phyloP scores from a whole-genome alignment of 1,140 invertebrate genomes.

The Caenorhabditis briggsae region DNA sequence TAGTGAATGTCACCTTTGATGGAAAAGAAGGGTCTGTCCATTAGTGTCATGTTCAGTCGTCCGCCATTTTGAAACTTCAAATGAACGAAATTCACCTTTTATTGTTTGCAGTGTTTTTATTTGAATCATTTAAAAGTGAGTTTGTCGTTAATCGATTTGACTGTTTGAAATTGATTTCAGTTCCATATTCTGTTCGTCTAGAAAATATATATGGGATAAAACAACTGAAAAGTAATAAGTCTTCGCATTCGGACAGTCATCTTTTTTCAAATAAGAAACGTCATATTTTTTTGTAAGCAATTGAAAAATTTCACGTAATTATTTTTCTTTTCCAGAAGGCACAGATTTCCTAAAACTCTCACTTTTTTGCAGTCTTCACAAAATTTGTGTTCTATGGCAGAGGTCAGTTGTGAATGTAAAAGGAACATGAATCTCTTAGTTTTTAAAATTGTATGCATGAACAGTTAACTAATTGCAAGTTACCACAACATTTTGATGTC shows the following conservation, averaged over 20 bases:
- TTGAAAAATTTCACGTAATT: background rate
- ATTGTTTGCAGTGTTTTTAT: background rate
- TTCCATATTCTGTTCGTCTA: background rate
- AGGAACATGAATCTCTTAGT: too few species aligned
- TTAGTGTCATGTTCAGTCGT: background rate
- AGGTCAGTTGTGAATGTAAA: background rate
- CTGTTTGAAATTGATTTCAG: background rate
- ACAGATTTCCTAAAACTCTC: background rate
- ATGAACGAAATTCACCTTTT: conserved; percentile 13
- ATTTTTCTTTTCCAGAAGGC: background rate
- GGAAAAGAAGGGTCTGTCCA: conserved; percentile 5
- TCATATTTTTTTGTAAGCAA: background rate
- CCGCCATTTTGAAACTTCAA: background rate
- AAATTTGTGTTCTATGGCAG: background rate
- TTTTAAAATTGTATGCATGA: too few species aligned
- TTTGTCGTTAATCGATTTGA: background rate
- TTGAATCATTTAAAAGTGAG: background rate
- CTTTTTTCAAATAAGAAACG: conserved; percentile 7
- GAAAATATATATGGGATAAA: conserved; percentile 37
- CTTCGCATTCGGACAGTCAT: background rate
- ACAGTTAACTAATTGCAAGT: too few species aligned
- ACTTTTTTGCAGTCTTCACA: background rate
- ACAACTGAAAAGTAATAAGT: background rate
- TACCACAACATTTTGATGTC: too few species aligned
- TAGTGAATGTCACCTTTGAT: conserved; percentile 35